Evolutionary conservation across 2,113 vertebrate genomes (phyloP).

Genomic region (Choloepus hoffmanni): DNA sequence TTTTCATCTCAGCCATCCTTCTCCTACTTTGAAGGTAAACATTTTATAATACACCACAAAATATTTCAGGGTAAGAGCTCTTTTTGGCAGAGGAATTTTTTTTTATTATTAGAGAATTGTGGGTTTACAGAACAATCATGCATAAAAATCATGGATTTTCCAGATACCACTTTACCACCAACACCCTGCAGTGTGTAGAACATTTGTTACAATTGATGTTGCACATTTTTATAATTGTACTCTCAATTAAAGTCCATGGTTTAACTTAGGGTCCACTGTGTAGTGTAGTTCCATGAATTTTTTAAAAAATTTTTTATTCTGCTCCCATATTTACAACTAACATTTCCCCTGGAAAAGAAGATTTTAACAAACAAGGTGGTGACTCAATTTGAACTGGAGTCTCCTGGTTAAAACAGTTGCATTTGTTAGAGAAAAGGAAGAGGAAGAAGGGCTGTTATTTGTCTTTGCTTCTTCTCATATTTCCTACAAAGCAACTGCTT

Average conservation of each 20-base stretch:
- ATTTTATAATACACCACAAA: not conserved
- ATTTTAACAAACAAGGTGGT: conserved; percentile 51
- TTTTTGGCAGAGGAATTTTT: conserved; percentile 50
- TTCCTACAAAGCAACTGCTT: conserved; percentile 65
- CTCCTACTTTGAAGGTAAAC: not conserved
- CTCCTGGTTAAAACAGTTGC: conserved; percentile 25
- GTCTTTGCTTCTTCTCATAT: not conserved
- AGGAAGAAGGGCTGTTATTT: conserved; percentile 14
- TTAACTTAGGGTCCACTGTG: too few species aligned
- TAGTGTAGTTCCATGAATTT: too few species aligned
- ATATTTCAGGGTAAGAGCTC: conserved; percentile 40
- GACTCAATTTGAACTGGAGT: conserved; percentile 51
- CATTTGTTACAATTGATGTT: too few species aligned
- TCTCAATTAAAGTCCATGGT: too few species aligned
- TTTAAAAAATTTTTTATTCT: too few species aligned
- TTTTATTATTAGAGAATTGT: too few species aligned
- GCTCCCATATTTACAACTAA: too few species aligned
- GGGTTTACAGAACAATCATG: too few species aligned
- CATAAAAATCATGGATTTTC: too few species aligned
- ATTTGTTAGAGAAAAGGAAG: conserved; percentile 54
- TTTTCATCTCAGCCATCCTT: conserved; percentile 42
- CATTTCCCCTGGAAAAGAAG: not conserved
- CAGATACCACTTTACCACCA: too few species aligned
- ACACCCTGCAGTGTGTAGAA: too few species aligned
- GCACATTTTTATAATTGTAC: too few species aligned